Base-by-base conservation (phyloP, 2,888 invertebrate species). In the Thysanoteuthis rhombus region DNA sequence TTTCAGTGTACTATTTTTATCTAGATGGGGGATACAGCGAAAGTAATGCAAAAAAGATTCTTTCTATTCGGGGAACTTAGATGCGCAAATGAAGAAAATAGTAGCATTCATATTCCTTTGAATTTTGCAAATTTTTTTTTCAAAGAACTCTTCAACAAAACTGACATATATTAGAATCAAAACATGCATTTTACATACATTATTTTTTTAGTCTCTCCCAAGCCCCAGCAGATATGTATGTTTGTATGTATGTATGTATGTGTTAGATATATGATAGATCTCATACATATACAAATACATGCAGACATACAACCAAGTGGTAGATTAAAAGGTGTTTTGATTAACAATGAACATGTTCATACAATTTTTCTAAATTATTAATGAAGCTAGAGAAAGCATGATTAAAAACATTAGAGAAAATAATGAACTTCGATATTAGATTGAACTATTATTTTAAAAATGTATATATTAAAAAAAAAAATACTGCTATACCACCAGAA, bases 201-300 rank as follows among this genome's bases (percentile, higher is more conserved):
- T 12, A 75, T 16, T n/a, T 4, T 36, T 75, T 75, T 75, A 75
- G n/a, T 75, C 75, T 36, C 19, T 36, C n/a, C 75, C n/a, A 16
- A 75, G 25, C n/a, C n/a, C 75, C 75, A n/a, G 36, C 75, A 16
- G 75, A 19, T 12, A 36, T 75, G 75, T 75, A 75, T 75, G 75
- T 75, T 75, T 75, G 75, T 75, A 36, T 75, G 16, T n/a, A 36
- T 75, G 16, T n/a, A 36, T 75, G 75, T 36, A 75, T 75, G 75
- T 75, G 75, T 75, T 75, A 75, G n/a, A 75, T 75, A 75, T 75
- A 58, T 58, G 16, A 75, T 75, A 75, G 75, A 75, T 75, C 75
- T 75, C 75, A n/a, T n/a, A 75, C 75, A 75, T 75, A 75, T 75
- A 75, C 75, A 75, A 75, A 75, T 75, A 75, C 75, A 75, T 75